A percentile compares a stretch with the other conserved stretches of the same genome.
These are phyloP conservation scores for Antennarius maculatus DNA, from an alignment of 2,797 vertebrate genomes.

Conservation along the genomic window DNA sequence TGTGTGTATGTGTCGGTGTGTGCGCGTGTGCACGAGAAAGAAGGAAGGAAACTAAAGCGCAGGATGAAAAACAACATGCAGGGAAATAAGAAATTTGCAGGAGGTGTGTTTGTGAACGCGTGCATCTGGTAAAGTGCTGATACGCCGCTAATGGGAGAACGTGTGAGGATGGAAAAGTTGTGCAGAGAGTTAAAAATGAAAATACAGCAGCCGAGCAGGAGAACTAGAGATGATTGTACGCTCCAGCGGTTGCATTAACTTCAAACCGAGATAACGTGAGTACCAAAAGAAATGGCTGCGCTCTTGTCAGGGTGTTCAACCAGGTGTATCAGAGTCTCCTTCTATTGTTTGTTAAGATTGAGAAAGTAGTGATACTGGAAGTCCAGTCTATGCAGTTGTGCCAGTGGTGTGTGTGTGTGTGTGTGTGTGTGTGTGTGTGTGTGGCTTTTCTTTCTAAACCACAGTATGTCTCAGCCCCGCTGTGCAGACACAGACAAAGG, in stretches of 20 bases:
- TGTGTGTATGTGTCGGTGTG: neutral
- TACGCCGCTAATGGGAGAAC: conserved; percentile 9
- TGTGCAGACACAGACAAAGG: conserved; percentile 74
- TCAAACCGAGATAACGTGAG: conserved; percentile 5
- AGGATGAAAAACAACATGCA: conserved; percentile 28
- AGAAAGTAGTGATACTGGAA: conserved; percentile 40
- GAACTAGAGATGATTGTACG: conserved; percentile 6
- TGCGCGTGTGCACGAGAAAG: neutral
- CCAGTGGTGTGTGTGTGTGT: conserved; percentile 28
- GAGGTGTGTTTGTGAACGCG: conserved; percentile 20
- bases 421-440: conserved; percentile 28
- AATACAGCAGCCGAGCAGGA: conserved; percentile 7
- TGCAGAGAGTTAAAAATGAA: conserved; percentile 13
- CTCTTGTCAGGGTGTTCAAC: conserved; percentile 19
- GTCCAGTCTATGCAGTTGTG: conserved; percentile 29
- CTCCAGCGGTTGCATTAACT: conserved; percentile 24
- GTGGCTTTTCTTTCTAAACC: conserved; percentile 51
- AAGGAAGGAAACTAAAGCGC: conserved; percentile 20
- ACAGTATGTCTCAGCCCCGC: conserved; percentile 59
- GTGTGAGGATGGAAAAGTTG: conserved; percentile 12
- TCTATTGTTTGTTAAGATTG: conserved; percentile 42
- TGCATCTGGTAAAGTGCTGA: conserved; percentile 15
- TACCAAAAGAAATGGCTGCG: neutral
- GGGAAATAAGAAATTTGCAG: conserved; percentile 32
- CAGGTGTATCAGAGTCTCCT: conserved; percentile 45